These are phyloP conservation scores for Pseudopodoces humilis DNA, from an alignment of 2,113 vertebrate genomes.

Conservation along the genomic window DNA sequence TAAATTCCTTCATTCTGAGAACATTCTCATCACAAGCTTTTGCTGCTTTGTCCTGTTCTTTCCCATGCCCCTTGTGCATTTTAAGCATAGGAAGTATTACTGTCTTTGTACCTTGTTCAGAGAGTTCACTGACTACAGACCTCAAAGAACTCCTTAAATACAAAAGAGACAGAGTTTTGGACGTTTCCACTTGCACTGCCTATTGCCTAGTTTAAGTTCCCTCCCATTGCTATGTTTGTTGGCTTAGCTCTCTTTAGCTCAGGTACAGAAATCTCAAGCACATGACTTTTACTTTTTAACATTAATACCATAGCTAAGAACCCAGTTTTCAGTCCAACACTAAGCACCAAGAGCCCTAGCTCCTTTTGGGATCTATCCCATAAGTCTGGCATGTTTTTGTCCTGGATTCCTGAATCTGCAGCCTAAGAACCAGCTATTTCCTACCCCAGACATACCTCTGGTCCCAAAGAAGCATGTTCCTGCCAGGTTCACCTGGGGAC, in stretches of 20 bases:
- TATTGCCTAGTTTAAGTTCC: neutral
- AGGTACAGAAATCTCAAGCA: neutral
- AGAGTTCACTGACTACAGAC: slow-evolving; percentile 1
- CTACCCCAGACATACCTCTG: neutral
- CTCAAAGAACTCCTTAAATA: slow-evolving; percentile 8
- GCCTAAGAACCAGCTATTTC: neutral
- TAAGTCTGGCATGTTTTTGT: neutral
- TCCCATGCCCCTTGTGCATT: neutral
- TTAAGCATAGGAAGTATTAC: neutral
- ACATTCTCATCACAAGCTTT: slow-evolving; percentile 20
- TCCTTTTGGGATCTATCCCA: neutral
- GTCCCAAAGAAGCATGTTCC: neutral
- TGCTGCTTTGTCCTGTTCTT: slow-evolving; percentile 4
- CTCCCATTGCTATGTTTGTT: neutral
- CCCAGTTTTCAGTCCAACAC: neutral
- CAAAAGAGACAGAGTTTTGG: neutral
- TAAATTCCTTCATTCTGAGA: slow-evolving; percentile 36
- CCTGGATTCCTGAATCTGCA: neutral
- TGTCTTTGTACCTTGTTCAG: neutral
- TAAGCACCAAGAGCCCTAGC: neutral
- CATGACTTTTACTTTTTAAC: neutral
- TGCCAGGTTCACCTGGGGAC: neutral
- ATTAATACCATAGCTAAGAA: neutral
- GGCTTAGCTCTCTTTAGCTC: neutral
- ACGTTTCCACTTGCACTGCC: neutral